Evolutionary conservation across 2,113 vertebrate species (phyloP), one percentile per base, ranked within the genome.

Genomic region (Empidonax traillii): DNA sequence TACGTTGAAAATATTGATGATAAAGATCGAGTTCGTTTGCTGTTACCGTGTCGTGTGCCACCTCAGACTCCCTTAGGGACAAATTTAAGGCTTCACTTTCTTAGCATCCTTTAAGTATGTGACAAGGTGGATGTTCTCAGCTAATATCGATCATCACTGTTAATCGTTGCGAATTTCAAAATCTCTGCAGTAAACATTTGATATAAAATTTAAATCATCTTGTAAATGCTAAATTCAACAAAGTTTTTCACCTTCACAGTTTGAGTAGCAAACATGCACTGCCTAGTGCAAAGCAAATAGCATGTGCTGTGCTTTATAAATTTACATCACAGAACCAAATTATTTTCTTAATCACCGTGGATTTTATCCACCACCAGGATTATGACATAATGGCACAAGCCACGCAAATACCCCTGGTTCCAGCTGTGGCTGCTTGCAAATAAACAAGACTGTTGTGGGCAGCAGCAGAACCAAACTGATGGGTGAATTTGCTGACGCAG

Each of bases 1-100:
- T 82, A 77, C 10, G 1, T 76, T 88, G 68, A 78, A 95, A 94
- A 90, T 96, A 94, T 87, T 58, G 86, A 90, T 94, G 85, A 67
- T 39, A 63, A 88, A 78, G 61, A 76, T 71, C 0, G 5, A 93
- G 37, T 89, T 75, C 43, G 23, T 49, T 78, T 68, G 52, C 74
- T 79, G 30, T 68, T 89, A 21, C 49, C 43, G 6, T 61, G 71
- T 67, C 0, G 0, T 86, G 27, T 97, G 92, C 92, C 80, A 92
- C 58, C n/a, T 90, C 83, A 93, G 39, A 75, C 88, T 93, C 88
- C 93, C 90, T 78, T 69, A 84, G 88, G 92, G 92, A 93, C 37
- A 92, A 93, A 89, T 86, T 44, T 78, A 82, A 85, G 49, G 72
- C 44, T 93, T 96, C 27, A 22, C 16, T 92, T 94, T 80, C 79